Conservation (phyloP, 2,797 vertebrate genomes). For the Vipera latastei region DNA sequence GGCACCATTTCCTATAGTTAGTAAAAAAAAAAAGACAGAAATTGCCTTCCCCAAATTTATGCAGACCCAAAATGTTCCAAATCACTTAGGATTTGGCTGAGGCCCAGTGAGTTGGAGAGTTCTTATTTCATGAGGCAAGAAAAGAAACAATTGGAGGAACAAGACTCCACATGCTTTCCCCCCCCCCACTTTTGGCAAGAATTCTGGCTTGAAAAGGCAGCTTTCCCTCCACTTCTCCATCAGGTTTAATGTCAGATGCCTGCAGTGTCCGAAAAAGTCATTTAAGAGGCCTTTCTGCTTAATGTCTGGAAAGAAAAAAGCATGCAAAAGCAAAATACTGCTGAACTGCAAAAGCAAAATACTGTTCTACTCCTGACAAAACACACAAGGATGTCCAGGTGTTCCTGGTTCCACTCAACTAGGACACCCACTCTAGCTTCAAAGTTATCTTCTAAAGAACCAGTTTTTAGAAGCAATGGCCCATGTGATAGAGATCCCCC, state of each 20-base stretch:
- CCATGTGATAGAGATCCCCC: not conserved
- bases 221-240: not conserved
- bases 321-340: too few relatives aligned
- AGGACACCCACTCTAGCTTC: not conserved
- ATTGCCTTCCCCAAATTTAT: not conserved
- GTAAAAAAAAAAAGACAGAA: constrained; percentile 6
- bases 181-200: not conserved
- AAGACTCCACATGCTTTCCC: not conserved
- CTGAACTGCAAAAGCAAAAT: constrained; percentile 7
- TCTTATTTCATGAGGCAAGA: not conserved
- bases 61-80: not conserved
- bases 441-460: constrained; percentile 3
- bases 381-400: not conserved
- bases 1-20: constrained; percentile 20
- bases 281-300: constrained; percentile 6
- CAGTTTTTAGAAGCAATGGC: not conserved
- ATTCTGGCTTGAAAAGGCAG: not conserved
- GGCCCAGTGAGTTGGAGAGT: not conserved
- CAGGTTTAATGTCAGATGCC: not conserved
- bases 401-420: not conserved
- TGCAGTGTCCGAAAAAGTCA: not conserved
- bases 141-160: constrained; percentile 3
- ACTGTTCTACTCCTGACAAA: constrained; percentile 3
- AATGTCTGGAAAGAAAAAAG: constrained; percentile 10
- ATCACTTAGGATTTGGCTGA: constrained; percentile 1